Evolutionary conservation across 2,113 vertebrate genomes (phyloP), one percentile per base, ranked within the genome.

Genomic region (Tenebrosternarchus preto): DNA sequence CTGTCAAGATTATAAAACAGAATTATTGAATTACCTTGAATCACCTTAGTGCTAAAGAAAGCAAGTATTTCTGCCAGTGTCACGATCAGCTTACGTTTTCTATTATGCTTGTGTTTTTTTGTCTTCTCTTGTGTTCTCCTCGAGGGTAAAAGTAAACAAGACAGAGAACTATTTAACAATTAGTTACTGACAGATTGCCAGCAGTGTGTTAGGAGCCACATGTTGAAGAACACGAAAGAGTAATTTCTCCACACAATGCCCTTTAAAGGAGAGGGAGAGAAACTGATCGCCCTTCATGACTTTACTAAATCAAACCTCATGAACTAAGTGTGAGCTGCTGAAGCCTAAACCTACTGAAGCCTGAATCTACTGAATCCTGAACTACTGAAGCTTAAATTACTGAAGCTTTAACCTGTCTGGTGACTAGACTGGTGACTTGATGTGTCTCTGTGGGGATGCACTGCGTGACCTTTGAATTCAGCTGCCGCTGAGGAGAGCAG

Each of bases 361-460:
- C 24, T 50, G 8, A 9, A 50, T n/a, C 29, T 39, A 11, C 19
- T 31, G 56, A 36, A 36, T 2, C 33, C 33, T 36, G 33, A 2
- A 36, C 33, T 36, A 36, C 36, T n/a, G 36, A 20, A 36, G 24
- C 31, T 8, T 39, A 7, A 74, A 9, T 27, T 33, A 29, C 64
- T 29, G 63, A 4, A 76, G 60, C 19, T 19, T 50, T 50, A 9
- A 50, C 31, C 31, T 68, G 31, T 31, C 36, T 50, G 71, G 46
- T 27, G 53, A 33, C 16, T 31, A 31, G 15, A 33, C 33, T 66
- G 63, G 27, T 17, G 29, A 29, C 27, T 66, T 33, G 6, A 27
- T 33, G 31, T 86, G 78, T 73, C 69, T 80, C 81, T 27, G 67
- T 76, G 61, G 73, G 85, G 84, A 82, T 80, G 70, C 73, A 73